phyloP scores from a whole-genome alignment of 2,113 vertebrate species.

The Urocynchramus pylzowi region DNA sequence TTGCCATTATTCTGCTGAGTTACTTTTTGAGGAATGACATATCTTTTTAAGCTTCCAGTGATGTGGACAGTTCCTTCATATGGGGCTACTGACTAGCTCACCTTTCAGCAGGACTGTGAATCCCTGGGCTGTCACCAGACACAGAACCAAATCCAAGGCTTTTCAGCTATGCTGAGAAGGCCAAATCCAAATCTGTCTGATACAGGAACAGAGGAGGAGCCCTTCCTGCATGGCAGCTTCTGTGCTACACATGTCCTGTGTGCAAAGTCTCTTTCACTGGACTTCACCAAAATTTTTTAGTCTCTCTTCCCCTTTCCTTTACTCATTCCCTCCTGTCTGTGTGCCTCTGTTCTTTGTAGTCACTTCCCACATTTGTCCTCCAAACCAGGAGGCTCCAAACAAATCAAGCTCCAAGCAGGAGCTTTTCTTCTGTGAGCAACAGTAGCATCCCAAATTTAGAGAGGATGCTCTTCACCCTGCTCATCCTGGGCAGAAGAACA shows the following conservation, averaged over 20 bases:
- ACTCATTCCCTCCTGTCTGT: background rate
- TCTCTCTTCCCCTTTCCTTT: background rate
- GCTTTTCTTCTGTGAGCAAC: background rate
- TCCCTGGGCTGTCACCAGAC: background rate
- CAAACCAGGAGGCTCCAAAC: background rate
- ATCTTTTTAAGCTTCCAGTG: background rate
- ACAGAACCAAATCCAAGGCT: background rate
- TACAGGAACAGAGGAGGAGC: background rate
- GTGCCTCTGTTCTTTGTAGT: background rate
- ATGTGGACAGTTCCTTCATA: background rate
- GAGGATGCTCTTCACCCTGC: background rate
- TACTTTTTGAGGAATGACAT: background rate
- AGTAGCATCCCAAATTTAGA: background rate
- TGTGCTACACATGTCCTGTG: background rate
- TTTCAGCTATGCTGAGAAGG: background rate
- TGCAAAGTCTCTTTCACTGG: background rate
- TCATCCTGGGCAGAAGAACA: background rate
- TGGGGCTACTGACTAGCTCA: background rate
- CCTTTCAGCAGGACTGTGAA: background rate
- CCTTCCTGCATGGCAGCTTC: background rate
- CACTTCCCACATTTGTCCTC: background rate
- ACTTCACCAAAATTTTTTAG: background rate
- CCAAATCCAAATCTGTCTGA: background rate
- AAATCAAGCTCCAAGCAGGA: background rate
- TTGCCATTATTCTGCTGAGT: background rate